Percentiles rank a stretch among this genome's conserved stretches.
Evolutionary conservation across 2,797 vertebrate genomes (phyloP).

Genomic region (Denticeps clupeoides): DNA sequence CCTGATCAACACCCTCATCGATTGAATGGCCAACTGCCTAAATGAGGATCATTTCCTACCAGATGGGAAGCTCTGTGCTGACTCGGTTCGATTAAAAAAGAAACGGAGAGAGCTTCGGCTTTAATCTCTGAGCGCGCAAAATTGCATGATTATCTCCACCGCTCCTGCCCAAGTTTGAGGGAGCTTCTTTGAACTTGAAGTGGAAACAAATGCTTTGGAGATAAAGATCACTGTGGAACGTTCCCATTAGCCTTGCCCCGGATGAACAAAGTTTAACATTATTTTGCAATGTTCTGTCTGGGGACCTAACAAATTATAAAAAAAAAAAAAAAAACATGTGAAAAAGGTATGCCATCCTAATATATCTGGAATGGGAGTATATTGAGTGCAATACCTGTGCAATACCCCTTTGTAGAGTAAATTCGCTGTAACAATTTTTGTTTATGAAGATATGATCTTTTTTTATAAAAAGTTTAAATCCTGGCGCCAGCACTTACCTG

Average conservation of each 20-base stretch:
- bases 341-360: too few relatives aligned
- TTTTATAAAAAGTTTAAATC: too few relatives aligned
- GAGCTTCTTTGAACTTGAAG: slow-evolving; percentile 38
- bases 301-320: not conserved
- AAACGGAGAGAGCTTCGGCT: slow-evolving; percentile 17
- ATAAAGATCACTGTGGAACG: slow-evolving; percentile 32
- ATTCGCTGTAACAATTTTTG: too few relatives aligned
- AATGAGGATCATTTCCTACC: too few relatives aligned
- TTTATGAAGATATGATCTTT: too few relatives aligned
- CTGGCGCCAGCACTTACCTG: too few relatives aligned
- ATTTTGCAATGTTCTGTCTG: not conserved
- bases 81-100: too few relatives aligned
- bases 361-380: too few relatives aligned
- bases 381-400: too few relatives aligned
- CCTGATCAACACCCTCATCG: too few relatives aligned
- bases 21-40: slow-evolving; percentile 17
- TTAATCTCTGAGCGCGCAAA: slow-evolving; percentile 35
- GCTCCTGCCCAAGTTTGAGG: slow-evolving; percentile 33
- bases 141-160: slow-evolving; percentile 36
- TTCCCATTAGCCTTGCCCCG: not conserved
- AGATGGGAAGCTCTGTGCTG: too few relatives aligned
- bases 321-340: not conserved
- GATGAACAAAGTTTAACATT: not conserved
- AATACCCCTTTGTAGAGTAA: too few relatives aligned
- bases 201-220: slow-evolving; percentile 41